phyloP scores from a whole-genome alignment of 1,140 invertebrate genomes.

The Eupeodes corollae region DNA sequence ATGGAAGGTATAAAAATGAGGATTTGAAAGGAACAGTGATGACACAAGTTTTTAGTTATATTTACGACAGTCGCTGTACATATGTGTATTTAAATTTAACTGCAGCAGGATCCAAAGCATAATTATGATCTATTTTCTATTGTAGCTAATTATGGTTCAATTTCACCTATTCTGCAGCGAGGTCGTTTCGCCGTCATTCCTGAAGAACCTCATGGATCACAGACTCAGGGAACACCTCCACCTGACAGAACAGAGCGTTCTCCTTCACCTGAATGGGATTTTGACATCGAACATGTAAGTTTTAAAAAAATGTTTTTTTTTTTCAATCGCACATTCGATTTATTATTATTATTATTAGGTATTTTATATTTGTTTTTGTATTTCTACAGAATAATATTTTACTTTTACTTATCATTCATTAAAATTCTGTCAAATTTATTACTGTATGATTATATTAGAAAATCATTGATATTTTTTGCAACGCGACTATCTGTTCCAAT shows the following conservation, averaged over 20 bases:
- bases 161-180: constrained; percentile 34
- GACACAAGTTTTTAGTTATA: too few relatives aligned
- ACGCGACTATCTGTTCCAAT: too few relatives aligned
- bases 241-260: constrained; percentile 18
- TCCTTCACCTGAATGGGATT: constrained; percentile 36
- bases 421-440: too few relatives aligned
- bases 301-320: background rate
- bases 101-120: too few relatives aligned
- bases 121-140: background rate
- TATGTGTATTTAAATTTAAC: too few relatives aligned
- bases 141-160: constrained; percentile 35
- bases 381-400: too few relatives aligned
- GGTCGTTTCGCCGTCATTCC: constrained; percentile 37
- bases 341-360: background rate
- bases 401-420: too few relatives aligned
- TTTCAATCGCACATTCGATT: background rate
- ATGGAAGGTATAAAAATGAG: too few relatives aligned
- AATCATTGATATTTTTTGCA: too few relatives aligned
- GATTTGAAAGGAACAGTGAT: too few relatives aligned
- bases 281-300: constrained; percentile 36
- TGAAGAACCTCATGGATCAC: constrained; percentile 34
- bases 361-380: background rate
- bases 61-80: too few relatives aligned
- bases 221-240: constrained; percentile 23
- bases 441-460: too few relatives aligned